A percentile compares a stretch with the other conserved stretches of the same genome.
These are phyloP conservation scores for Acrocephalus kingi DNA, from an alignment of 2,113 vertebrate genomes.

Conservation along the genomic window DNA sequence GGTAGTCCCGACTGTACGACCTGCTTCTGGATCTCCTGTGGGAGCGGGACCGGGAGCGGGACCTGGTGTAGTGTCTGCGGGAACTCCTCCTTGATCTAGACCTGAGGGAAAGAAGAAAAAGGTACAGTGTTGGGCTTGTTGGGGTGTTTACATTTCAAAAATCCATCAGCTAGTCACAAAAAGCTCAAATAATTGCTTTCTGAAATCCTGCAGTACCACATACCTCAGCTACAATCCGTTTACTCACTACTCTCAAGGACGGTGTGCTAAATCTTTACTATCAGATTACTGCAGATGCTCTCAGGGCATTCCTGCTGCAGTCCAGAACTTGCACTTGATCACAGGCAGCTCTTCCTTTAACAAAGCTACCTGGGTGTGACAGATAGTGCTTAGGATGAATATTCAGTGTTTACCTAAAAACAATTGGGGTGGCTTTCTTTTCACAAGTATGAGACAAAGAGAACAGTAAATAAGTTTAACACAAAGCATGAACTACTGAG, in stretches of 20 bases:
- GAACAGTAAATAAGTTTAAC: background rate
- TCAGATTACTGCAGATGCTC: background rate
- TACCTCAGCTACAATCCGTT: background rate
- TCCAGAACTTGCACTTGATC: background rate
- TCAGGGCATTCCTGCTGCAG: background rate
- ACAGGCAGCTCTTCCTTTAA: background rate
- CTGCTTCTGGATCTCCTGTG: slow-evolving; percentile 87
- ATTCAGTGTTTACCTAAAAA: background rate
- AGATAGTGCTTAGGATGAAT: background rate
- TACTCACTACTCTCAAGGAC: background rate
- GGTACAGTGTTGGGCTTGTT: background rate
- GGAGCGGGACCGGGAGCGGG: slow-evolving; percentile 88
- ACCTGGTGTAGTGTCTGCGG: slow-evolving; percentile 88
- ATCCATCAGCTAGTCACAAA: accelerated
- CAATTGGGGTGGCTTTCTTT: background rate
- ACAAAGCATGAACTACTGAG: background rate
- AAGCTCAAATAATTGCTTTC: background rate
- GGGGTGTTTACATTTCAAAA: background rate
- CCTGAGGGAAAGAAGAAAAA: slow-evolving; percentile 54
- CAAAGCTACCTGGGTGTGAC: background rate
- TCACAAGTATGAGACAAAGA: background rate
- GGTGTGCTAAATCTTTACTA: background rate
- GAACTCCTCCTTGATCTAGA: slow-evolving; percentile 92
- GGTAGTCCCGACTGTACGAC: slow-evolving; percentile 91
- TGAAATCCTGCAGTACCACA: background rate